Percentiles rank a stretch among this genome's conserved stretches.
Conservation (phyloP, 2,113 vertebrate species). For the Salvator merianae region DNA sequence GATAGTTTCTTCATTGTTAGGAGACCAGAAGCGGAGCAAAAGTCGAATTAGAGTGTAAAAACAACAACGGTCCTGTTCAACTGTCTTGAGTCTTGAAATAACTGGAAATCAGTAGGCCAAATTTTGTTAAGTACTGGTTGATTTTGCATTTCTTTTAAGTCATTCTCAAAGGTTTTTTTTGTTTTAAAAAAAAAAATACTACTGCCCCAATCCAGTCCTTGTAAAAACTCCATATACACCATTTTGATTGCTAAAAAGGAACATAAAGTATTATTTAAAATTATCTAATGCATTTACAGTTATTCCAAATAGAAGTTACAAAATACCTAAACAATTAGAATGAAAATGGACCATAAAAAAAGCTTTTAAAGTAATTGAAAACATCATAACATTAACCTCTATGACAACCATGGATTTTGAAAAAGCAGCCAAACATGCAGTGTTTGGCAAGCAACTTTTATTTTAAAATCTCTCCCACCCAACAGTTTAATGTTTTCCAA, state of each 20-base stretch:
- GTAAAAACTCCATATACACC: constrained; percentile 8
- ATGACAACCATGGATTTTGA: constrained; percentile 34
- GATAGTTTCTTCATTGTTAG: not conserved
- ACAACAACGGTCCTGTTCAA: not conserved
- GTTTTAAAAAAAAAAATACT: not conserved
- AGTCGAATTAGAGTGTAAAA: not conserved
- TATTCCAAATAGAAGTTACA: constrained; percentile 51
- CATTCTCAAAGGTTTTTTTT: not conserved
- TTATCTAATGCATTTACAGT: constrained; percentile 36
- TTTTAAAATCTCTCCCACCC: constrained; percentile 42
- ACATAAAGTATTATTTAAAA: constrained; percentile 11
- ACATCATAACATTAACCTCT: constrained; percentile 47
- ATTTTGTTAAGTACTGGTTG: constrained; percentile 7
- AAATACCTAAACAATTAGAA: constrained; percentile 46
- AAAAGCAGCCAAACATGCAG: not conserved
- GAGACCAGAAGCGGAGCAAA: not conserved
- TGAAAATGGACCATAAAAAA: constrained; percentile 56
- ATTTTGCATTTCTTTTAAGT: rapidly evolving
- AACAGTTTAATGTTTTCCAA: constrained; percentile 48
- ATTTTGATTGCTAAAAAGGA: constrained; percentile 28
- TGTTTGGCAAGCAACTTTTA: constrained; percentile 38
- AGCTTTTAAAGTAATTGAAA: constrained; percentile 65
- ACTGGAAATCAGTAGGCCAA: not conserved
- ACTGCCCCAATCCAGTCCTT: not conserved
- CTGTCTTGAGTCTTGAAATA: not conserved